phyloP scores from a whole-genome alignment of 2,888 invertebrate species.

The Tetrapedia diversipes region DNA sequence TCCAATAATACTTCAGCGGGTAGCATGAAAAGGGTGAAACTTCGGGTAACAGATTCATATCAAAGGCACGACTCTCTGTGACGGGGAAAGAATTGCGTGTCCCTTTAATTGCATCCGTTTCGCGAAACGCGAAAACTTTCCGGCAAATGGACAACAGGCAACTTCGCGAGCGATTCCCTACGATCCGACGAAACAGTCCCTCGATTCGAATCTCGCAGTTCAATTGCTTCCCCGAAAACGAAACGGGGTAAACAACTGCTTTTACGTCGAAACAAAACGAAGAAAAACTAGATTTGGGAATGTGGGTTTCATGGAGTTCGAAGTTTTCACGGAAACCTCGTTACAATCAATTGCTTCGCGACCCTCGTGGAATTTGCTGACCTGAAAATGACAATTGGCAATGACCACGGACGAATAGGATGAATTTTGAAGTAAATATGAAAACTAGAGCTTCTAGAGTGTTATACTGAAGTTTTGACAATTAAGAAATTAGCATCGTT shows the following conservation, averaged over 20 bases:
- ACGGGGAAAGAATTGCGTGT: background rate
- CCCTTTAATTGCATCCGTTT: background rate
- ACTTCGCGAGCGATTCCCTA: background rate
- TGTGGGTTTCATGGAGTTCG: background rate
- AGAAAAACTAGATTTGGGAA: background rate
- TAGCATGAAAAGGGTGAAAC: conserved; percentile 8
- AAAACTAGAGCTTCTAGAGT: no score
- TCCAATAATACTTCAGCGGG: conserved; percentile 1
- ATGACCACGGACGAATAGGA: background rate
- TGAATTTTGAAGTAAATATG: background rate
- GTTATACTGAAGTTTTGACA: no score
- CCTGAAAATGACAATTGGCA: conserved; percentile 1
- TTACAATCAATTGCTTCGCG: background rate
- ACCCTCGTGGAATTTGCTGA: background rate
- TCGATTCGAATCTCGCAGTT: background rate
- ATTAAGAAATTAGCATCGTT: no score
- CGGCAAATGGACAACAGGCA: background rate
- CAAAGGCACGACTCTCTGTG: background rate
- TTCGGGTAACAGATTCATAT: background rate
- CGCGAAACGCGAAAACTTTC: background rate
- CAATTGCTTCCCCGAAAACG: background rate
- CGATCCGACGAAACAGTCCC: background rate
- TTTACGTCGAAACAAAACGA: background rate
- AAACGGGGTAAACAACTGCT: background rate
- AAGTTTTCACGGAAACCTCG: background rate